These are phyloP conservation scores for Hymenopus coronatus DNA, from an alignment of 2,888 invertebrate genomes.

Conservation along the genomic window DNA sequence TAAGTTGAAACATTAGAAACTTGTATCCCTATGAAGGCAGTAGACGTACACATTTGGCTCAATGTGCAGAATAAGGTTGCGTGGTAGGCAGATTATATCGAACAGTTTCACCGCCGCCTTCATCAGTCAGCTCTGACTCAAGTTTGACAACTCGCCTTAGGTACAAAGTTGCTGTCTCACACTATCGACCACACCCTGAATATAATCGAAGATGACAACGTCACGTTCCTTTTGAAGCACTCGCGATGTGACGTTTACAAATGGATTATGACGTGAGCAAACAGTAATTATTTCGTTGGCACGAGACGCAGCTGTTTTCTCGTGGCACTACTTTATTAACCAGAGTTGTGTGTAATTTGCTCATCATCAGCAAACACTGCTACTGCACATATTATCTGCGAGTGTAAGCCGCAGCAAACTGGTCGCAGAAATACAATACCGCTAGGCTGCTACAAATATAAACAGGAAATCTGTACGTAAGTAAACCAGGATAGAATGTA, in stretches of 20 bases:
- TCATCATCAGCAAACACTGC: neutral
- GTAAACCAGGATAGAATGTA: neutral
- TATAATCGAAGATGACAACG: neutral
- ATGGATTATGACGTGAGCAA: slow-evolving; percentile 7
- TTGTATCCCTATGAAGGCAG: too few species aligned
- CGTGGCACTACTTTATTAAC: neutral
- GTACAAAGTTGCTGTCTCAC: neutral
- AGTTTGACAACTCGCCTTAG: neutral
- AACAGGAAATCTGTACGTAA: neutral
- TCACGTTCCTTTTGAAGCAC: neutral
- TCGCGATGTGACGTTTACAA: neutral
- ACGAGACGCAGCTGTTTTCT: neutral
- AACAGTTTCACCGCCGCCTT: neutral
- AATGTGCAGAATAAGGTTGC: neutral
- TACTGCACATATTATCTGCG: neutral
- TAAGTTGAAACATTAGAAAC: too few species aligned
- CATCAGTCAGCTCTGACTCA: neutral
- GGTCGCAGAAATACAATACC: neutral
- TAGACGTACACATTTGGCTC: neutral
- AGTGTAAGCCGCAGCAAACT: neutral
- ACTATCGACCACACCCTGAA: neutral
- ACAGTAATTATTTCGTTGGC: neutral
- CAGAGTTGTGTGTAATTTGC: neutral
- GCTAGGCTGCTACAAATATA: neutral
- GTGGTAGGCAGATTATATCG: neutral